Evolutionary conservation across 2,888 invertebrate genomes (phyloP).

Genomic region (Tetragnatha montana): DNA sequence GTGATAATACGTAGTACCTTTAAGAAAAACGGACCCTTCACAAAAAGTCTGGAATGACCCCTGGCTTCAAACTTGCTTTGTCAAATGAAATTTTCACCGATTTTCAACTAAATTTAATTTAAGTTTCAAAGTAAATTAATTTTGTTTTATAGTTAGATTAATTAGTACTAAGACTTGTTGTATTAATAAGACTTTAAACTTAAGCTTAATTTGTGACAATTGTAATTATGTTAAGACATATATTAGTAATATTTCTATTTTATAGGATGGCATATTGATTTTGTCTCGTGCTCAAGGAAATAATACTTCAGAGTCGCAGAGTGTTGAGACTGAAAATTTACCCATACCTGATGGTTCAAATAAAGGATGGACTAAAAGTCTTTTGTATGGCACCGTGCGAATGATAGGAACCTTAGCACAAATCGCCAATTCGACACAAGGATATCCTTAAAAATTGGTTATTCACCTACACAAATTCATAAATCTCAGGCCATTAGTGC

Average conservation of each 20-base stretch:
- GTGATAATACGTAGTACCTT: too few species aligned
- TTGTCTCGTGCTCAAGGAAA: constrained; percentile 11
- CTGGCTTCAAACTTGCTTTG: too few species aligned
- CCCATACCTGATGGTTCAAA: background rate
- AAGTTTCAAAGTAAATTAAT: too few species aligned
- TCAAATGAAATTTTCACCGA: too few species aligned
- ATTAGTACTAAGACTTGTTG: too few species aligned
- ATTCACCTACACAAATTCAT: background rate
- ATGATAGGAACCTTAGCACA: constrained; percentile 53
- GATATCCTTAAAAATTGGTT: constrained; percentile 4
- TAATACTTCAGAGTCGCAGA: background rate
- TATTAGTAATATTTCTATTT: constrained; percentile 16
- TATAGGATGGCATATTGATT: constrained; percentile 56
- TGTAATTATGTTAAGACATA: background rate
- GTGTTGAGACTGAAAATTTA: background rate
- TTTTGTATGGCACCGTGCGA: constrained; percentile 34
- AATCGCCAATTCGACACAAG: constrained; percentile 20
- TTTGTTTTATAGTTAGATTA: too few species aligned
- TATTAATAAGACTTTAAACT: too few species aligned
- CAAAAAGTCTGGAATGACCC: too few species aligned
- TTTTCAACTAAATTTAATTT: too few species aligned
- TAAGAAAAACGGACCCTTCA: too few species aligned
- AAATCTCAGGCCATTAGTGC: background rate
- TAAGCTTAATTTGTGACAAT: too few species aligned
- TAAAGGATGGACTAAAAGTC: constrained; percentile 57